phyloP scores from a whole-genome alignment of 2,888 invertebrate species.

The Machimus atricapillus region DNA sequence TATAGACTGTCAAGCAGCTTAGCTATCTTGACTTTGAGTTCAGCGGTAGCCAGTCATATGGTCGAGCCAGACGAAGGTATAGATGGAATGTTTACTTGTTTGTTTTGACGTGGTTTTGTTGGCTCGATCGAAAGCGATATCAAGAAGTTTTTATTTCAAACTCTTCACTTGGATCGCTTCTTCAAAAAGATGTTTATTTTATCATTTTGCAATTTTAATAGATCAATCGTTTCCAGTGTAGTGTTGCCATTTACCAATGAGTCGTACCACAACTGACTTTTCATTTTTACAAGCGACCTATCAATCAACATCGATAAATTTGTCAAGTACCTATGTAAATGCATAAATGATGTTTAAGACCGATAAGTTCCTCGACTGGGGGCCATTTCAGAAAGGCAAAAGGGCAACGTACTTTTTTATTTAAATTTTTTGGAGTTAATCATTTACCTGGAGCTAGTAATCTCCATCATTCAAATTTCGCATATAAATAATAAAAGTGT shows the following conservation, averaged over 20 bases:
- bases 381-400: too few species aligned
- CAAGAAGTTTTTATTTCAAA: not conserved
- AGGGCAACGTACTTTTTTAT: too few species aligned
- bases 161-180: not conserved
- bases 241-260: not conserved
- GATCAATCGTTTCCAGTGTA: not conserved
- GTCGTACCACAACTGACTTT: not conserved
- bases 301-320: too few species aligned
- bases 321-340: too few species aligned
- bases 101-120: not conserved
- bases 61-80: not conserved
- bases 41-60: not conserved
- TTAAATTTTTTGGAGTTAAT: too few species aligned
- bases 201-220: not conserved
- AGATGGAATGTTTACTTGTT: not conserved
- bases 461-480: too few species aligned
- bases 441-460: too few species aligned
- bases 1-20: constrained; percentile 2
- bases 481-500: too few species aligned
- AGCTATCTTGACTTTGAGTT: not conserved
- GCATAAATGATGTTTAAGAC: too few species aligned
- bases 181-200: not conserved
- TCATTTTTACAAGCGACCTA: too few species aligned
- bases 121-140: not conserved
- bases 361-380: too few species aligned